Conservation (phyloP, 2,797 vertebrate species). For the Hylomyscus alleni region DNA sequence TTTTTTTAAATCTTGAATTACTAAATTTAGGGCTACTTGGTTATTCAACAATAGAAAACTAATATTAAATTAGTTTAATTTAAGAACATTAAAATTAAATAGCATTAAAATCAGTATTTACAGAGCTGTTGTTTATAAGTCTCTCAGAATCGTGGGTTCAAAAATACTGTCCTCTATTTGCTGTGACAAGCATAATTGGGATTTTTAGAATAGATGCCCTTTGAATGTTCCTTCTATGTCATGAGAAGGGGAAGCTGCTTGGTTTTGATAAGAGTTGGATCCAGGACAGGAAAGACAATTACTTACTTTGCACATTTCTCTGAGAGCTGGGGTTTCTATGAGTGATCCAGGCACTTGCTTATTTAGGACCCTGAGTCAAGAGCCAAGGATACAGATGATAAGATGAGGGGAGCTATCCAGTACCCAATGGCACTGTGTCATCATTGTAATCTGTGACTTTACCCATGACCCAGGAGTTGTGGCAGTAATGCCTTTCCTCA, state of each 20-base stretch:
- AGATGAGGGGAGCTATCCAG: not conserved
- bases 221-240: not conserved
- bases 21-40: not conserved
- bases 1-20: conserved; percentile 23
- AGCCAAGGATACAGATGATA: not conserved
- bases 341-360: not conserved
- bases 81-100: too few species aligned
- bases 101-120: conserved; percentile 22
- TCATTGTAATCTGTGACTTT: not conserved
- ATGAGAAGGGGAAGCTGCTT: conserved; percentile 11
- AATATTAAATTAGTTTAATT: not conserved
- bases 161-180: not conserved
- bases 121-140: not conserved
- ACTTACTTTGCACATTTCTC: conserved; percentile 1
- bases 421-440: not conserved
- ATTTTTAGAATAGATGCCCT: not conserved
- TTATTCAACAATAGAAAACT: conserved; percentile 27
- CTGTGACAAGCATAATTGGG: not conserved
- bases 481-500: not conserved
- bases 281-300: not conserved
- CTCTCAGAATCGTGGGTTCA: not conserved
- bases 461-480: not conserved
- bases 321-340: not conserved
- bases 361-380: not conserved
- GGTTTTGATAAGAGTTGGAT: not conserved